Base-by-base conservation (phyloP, 2,888 invertebrate species). In the Euzetes globulus region DNA sequence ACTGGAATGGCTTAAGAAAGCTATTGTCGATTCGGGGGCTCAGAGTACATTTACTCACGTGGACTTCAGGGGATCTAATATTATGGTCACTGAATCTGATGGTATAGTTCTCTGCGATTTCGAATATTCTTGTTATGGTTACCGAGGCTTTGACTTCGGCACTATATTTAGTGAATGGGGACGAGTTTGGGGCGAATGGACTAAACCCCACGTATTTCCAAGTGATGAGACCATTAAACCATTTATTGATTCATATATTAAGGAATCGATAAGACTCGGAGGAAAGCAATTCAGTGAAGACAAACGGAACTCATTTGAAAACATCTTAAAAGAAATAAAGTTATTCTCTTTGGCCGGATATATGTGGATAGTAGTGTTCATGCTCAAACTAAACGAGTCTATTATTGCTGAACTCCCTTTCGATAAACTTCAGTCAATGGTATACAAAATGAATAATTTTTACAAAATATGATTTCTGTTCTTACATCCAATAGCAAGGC, bases 81-180 rank as follows among this genome's bases (percentile, higher is more conserved):
- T 41, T 11, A 41, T 41, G 41, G 13, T 41, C 13, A 9, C 13
- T 5, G 41, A 41, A 11, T 1, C 6, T 11, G 13, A 41, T 11
- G 41, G 13, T 13, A 11, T 41, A 11, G 41, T 41, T 41, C 13
- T 41, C 41, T 65, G 65, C 27, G 74, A 74, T 68, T 68, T 45
- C 11, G 74, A 74, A n/a, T 74, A 74, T n/a, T 70, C 70, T 0
- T 19, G 68, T 27, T 74, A 74, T 55, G 70, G 52, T 9, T 47
- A 47, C 9, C 70, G 74, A 11, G 74, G 74, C 7, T 22, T 11
- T 9, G 74, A 74, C 27, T 45, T 74, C 45, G 70, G 33, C 3
- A 22, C 25, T 29, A 2, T 74, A 27, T 25, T 74, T 15, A 17
- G 1, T 4, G 72, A 72, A 41, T 72, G 72, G 72, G 63, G 37